A percentile compares a stretch with the other conserved stretches of the same genome.
Conservation (phyloP, 2,888 invertebrate genomes). For the Ischnus inquisitorius region DNA sequence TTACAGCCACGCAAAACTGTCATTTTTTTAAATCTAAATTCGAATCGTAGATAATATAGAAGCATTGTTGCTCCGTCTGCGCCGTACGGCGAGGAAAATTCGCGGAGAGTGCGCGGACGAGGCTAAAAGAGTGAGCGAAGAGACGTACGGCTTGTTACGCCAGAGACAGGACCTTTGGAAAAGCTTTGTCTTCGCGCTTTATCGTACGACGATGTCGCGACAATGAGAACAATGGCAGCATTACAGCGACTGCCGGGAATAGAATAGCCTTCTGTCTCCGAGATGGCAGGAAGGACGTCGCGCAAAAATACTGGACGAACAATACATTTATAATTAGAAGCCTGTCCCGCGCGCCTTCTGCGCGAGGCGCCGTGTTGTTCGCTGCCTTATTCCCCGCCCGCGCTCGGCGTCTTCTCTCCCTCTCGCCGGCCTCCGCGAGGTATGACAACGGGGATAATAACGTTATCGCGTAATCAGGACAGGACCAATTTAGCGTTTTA, state of each 20-base stretch:
- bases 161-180: constrained; percentile 76
- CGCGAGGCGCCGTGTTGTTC: constrained; percentile 33
- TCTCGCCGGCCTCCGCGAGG: not conserved
- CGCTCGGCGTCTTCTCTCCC: constrained; percentile 25
- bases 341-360: constrained; percentile 60
- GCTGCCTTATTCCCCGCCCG: not conserved
- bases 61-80: constrained; percentile 31
- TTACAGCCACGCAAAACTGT: no score
- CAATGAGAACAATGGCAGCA: constrained; percentile 81
- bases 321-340: constrained; percentile 79
- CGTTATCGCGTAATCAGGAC: constrained; percentile 54
- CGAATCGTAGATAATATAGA: constrained; percentile 29
- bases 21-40: not conserved
- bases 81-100: constrained; percentile 5
- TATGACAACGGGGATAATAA: constrained; percentile 39
- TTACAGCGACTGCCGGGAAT: constrained; percentile 79
- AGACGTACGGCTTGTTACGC: constrained; percentile 77
- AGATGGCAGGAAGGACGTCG: constrained; percentile 76
- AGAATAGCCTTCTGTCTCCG: constrained; percentile 75
- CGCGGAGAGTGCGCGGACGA: constrained; percentile 49
- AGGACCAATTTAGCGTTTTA: constrained; percentile 34
- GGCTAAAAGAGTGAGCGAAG: constrained; percentile 66
- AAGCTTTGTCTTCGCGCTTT: constrained; percentile 81
- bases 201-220: constrained; percentile 82
- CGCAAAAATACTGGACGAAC: constrained; percentile 79